Conservation (phyloP, 1,140 invertebrate species). For the Drosophila serrata region DNA sequence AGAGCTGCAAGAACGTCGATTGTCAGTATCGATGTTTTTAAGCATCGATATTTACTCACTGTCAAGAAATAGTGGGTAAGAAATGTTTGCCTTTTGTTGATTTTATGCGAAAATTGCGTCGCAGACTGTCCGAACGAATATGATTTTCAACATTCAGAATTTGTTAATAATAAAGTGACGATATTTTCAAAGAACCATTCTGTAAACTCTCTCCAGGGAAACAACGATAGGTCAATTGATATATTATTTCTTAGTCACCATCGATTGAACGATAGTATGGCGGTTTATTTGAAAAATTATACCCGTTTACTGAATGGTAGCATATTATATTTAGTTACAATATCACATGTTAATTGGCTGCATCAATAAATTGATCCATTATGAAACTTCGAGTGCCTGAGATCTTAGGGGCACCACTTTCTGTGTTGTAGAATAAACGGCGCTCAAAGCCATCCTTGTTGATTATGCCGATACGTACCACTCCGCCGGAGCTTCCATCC, state of each 20-base stretch:
- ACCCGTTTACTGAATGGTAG: not conserved
- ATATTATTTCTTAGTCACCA: not conserved
- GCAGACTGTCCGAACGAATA: not conserved
- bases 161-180: not conserved
- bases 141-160: not conserved
- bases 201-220: not conserved
- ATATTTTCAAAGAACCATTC: not conserved
- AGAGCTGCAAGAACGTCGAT: not conserved
- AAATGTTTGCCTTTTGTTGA: not conserved
- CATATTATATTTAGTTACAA: not conserved
- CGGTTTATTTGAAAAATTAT: not conserved
- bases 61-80: not conserved
- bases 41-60: not conserved
- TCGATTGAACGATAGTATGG: not conserved
- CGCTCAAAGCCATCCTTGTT: constrained; percentile 94
- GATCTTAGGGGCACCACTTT: constrained; percentile 55
- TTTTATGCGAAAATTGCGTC: not conserved
- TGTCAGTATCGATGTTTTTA: not conserved
- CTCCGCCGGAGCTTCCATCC: constrained; percentile 98
- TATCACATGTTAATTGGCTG: not conserved
- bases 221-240: not conserved
- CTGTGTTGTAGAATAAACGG: constrained; percentile 87
- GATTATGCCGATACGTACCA: constrained; percentile 95
- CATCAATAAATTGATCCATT: constrained; percentile 24
- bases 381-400: constrained; percentile 54